Evolutionary conservation across 2,888 invertebrate genomes (phyloP), one percentile per base, ranked within the genome.

Genomic region (Endotricha flammealis): DNA sequence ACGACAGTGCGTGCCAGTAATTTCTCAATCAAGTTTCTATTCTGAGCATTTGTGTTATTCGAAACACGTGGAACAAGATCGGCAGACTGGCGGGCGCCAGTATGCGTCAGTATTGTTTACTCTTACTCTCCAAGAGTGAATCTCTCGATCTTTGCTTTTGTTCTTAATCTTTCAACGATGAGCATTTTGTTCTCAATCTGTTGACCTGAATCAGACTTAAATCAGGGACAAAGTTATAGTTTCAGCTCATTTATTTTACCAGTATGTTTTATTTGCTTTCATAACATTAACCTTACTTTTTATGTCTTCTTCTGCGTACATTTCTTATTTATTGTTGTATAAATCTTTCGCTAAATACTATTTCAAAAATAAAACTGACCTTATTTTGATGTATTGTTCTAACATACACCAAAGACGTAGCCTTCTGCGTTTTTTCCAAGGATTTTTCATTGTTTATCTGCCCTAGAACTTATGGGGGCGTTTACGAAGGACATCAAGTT

Each of bases 51-150:
- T 22, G 29, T 41, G 29, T 44, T 31, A 39, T 39, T 36, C 41
- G 12, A 25, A 48, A 41, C 48, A 55, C 48, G 48, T 57, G 46
- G 31, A 49, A 50, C 46, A 52, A 53, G 42, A 55, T 36, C 43
- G 46, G 40, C 46, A 64, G 66, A 64, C 65, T 38, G 40, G 36
- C 55, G 38, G 67, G 57, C 67, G 65, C 62, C 60, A 46, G 43
- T 30, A 39, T 32, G 20, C 6, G 8, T 23, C 29, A 29, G 4
- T 17, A 10, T n/a, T 3, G 23, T 31, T 27, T 39, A 27, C 13
- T 43, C 39, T 39, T 38, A 38, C 24, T 22, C 16, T 14, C 28
- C n/a, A n/a, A 12, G 33, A 20, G 20, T 20, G n/a, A 20, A 20
- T 20, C 20, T 20, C n/a, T 8, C 3, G 20, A 20, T 20, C 3